A percentile compares a stretch with the other conserved stretches of the same genome.
Evolutionary conservation across 2,888 invertebrate genomes (phyloP).

Genomic region (Colostygia pectinataria): DNA sequence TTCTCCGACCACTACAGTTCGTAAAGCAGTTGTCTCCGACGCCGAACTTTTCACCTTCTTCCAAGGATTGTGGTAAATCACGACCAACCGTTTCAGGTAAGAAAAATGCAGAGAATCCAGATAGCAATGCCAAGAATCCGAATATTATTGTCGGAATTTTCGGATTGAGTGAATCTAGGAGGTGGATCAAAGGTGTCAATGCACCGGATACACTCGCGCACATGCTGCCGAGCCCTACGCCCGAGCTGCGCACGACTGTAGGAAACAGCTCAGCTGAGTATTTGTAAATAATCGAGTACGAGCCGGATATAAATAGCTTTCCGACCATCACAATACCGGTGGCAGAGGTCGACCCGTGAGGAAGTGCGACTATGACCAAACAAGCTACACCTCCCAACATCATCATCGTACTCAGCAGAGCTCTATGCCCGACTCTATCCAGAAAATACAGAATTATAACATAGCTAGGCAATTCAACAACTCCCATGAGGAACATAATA

Average conservation of each 20-base stretch:
- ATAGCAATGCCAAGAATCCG: constrained; percentile 87
- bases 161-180: constrained; percentile 90
- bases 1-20: constrained; percentile 79
- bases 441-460: constrained; percentile 88
- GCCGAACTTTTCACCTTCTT: constrained; percentile 93
- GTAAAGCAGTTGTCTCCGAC: constrained; percentile 91
- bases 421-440: constrained; percentile 89
- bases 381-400: constrained; percentile 90
- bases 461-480: constrained; percentile 92
- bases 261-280: constrained; percentile 94
- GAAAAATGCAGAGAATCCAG: constrained; percentile 88
- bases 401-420: constrained; percentile 90
- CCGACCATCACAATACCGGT: constrained; percentile 89
- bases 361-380: constrained; percentile 87
- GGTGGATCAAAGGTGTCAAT: constrained; percentile 89
- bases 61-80: constrained; percentile 91
- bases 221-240: constrained; percentile 92
- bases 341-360: constrained; percentile 84
- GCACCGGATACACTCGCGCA: constrained; percentile 92
- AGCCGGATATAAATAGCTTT: constrained; percentile 92
- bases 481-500: constrained; percentile 89
- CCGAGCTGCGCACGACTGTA: constrained; percentile 92
- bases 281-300: constrained; percentile 93
- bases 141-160: constrained; percentile 90
- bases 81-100: constrained; percentile 92